Base-by-base conservation (phyloP, 1,140 invertebrate species). In the Caenorhabditis remanei region DNA sequence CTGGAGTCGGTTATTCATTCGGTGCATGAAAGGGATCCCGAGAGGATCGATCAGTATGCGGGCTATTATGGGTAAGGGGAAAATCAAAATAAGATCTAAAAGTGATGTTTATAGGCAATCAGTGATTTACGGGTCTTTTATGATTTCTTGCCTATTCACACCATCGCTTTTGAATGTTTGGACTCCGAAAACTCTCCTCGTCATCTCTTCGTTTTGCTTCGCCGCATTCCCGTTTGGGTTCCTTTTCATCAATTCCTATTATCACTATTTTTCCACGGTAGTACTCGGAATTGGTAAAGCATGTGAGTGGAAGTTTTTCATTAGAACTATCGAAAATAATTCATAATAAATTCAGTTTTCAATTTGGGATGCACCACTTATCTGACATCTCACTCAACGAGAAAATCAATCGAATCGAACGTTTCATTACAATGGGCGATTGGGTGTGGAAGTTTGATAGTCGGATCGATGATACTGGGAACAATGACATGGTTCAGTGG, bases 1-100 rank as follows among this genome's bases (percentile, higher is more conserved):
- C 48, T 85, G 19, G 84, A 85, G 63, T 71, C 84, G 19, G 84
- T 85, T 8, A 46, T 85, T 19, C 84, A 85, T 21, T 85, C 84
- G 16, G 53, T 85, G 32, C 41, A 71, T 41, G 65, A 46, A 11
- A 41, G 84, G 16, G 40, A 85, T 4, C 61, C 84, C 11, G 65
- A 43, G 41, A 46, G 16, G 13, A 65, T 85, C 5, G 53, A 65
- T 32, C 7, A 50, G 21, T 56, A 85, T 24, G 84, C 84, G 19
- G 84, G 84, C 2, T 85, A 85, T 55, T 85, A 85, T 85, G 84
- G 84, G 84, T 85, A 19, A 65, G 65, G 13, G 61, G 6, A 8
- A 40, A 8, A 32, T 24, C 24, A 11, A 63, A 40, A 63, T 32
- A 40, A 11, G 61, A 8, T 56, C n/a, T 4, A 4, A 6, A 21